A percentile compares a stretch with the other conserved stretches of the same genome.
Evolutionary conservation across 2,797 vertebrate species (phyloP).

Genomic region (Fringilla coelebs): DNA sequence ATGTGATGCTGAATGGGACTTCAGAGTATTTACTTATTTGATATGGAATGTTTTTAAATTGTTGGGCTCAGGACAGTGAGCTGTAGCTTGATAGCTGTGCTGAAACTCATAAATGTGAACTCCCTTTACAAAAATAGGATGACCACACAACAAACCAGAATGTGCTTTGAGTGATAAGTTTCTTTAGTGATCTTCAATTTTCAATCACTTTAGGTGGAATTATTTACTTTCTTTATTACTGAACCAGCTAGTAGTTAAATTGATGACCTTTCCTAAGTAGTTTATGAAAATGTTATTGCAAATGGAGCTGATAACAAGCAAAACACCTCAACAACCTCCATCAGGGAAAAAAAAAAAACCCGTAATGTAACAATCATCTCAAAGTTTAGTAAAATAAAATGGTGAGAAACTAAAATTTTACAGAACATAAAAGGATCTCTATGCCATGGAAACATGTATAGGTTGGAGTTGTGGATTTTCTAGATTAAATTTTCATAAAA

Average conservation of each 20-base stretch:
- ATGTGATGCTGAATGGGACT: not conserved
- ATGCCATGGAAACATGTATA: not conserved
- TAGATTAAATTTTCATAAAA: conserved; percentile 24
- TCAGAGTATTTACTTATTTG: not conserved
- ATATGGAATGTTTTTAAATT: not conserved
- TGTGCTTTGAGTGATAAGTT: not conserved
- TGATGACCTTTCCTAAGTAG: not conserved
- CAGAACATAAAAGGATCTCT: not conserved
- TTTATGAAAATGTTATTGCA: not conserved
- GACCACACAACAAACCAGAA: not conserved
- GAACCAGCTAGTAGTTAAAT: not conserved
- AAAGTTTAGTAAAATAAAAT: not conserved
- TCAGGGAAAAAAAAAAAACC: not conserved
- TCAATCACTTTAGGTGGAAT: not conserved
- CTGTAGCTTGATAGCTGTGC: not conserved
- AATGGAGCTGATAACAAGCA: not conserved
- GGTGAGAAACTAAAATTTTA: not conserved
- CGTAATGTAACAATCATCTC: not conserved
- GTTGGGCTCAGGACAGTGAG: not conserved
- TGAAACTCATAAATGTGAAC: not conserved
- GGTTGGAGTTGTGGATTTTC: not conserved
- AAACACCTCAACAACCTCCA: not conserved
- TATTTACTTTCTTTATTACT: not conserved
- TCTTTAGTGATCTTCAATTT: not conserved
- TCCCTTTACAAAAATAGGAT: not conserved